Base-by-base conservation (phyloP, 1,140 invertebrate species). In the Calliopsis andreniformis region DNA sequence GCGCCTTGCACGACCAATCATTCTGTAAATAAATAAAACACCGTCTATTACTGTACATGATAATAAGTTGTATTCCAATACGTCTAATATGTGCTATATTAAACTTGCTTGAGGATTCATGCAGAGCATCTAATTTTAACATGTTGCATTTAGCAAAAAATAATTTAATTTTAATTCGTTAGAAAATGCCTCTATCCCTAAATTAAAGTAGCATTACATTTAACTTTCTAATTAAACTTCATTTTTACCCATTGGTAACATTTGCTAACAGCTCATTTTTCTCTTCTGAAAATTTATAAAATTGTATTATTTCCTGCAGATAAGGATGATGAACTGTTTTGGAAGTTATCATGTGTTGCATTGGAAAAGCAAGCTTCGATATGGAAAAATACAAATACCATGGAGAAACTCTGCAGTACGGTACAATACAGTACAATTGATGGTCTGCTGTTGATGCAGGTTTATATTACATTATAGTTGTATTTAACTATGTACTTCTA, bases 401-500 rank as follows among this genome's bases (percentile, higher is more conserved):
- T 88, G 68, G 84, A 88, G 14, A 86, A 79, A 68, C 47, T 90
- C 20, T 72, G 87, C 20, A 64, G 58, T 7, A 80, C 87, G 70
- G 71, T 82, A 18, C 88, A 91, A 63, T 88, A 86, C 56, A 87
- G 86, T 47, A 87, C 86, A 1, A 86, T 91, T 6, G 91, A 92
- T 82, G 87, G 87, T 25, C 55, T 92, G 18, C 62, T 90, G 39
- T 85, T 92, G 23, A 88, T 91, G 83, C 75, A 91, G 28, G 89
- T 89, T 82, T 80, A 83, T 85, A 78, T 58, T 59, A 43, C 8
- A 42, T 67, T 35, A 42, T 20, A 28, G 43, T 12, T 35, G n/a
- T 10, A 75, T 63, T 20, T 18, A 18, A 18, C 28, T 20, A 7
- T 43, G 12, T 5, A 12, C 42, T 53, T 42, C 23, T 47, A n/a